Conservation (phyloP, 2,797 vertebrate species). For the Smutsia gigantea region DNA sequence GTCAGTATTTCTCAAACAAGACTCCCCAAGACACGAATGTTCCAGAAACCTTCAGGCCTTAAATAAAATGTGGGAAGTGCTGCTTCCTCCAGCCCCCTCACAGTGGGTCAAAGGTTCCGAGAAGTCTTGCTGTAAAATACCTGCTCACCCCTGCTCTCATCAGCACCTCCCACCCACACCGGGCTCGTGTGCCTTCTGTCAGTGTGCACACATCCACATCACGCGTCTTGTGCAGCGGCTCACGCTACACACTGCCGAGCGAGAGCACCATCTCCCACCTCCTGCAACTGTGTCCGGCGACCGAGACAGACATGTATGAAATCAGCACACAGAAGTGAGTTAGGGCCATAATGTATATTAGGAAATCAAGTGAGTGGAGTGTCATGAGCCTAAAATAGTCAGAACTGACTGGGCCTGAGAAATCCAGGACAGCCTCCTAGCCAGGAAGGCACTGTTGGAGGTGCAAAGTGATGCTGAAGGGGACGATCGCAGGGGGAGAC, state of each 20-base stretch:
- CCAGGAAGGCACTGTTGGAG: not conserved
- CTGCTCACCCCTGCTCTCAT: rapidly evolving
- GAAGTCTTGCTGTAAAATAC: not conserved
- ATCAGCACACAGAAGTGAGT: not conserved
- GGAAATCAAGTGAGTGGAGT: rapidly evolving
- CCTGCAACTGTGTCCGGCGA: not conserved
- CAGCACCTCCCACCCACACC: not conserved
- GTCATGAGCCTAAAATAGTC: not conserved
- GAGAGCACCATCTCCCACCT: not conserved
- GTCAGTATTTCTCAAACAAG: not conserved
- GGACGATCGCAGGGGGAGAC: not conserved
- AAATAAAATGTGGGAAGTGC: not conserved
- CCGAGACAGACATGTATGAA: not conserved
- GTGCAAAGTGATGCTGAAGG: rapidly evolving
- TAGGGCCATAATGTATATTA: rapidly evolving
- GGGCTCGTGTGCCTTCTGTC: not conserved
- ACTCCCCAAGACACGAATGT: not conserved
- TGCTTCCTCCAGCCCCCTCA: not conserved
- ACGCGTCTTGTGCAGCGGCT: not conserved
- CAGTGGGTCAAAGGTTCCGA: not conserved
- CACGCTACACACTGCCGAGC: not conserved
- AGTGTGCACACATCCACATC: rapidly evolving
- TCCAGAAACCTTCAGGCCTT: not conserved
- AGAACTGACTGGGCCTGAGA: not conserved
- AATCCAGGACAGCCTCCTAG: rapidly evolving